Evolutionary conservation across 2,797 vertebrate genomes (phyloP).

Genomic region (Chaetodon trifasciatus): DNA sequence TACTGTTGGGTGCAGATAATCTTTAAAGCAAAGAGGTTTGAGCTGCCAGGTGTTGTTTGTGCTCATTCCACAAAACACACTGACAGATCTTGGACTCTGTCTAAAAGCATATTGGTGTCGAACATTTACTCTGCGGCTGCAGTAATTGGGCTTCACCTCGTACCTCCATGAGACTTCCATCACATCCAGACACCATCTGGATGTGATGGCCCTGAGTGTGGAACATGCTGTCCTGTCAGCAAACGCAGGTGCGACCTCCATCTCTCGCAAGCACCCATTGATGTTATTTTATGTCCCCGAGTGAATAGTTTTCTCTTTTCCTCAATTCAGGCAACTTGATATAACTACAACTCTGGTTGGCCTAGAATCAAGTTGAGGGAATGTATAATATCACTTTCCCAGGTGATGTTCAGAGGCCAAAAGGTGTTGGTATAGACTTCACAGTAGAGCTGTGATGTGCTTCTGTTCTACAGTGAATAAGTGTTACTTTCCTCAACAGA

Average conservation of each 20-base stretch:
- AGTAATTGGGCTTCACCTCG: constrained; percentile 50
- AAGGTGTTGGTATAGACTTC: constrained; percentile 29
- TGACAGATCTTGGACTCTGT: constrained; percentile 41
- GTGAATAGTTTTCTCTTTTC: constrained; percentile 5
- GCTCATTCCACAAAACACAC: constrained; percentile 43
- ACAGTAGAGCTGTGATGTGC: constrained; percentile 15
- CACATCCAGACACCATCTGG: constrained; percentile 53
- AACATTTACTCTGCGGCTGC: constrained; percentile 45
- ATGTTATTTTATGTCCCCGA: constrained; percentile 30
- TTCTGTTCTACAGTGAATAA: constrained; percentile 12
- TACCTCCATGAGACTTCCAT: constrained; percentile 38
- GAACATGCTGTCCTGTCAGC: constrained; percentile 55
- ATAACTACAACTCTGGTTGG: background rate
- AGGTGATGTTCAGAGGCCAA: constrained; percentile 11
- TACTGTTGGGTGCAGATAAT: constrained; percentile 1
- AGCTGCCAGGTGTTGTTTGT: constrained; percentile 51
- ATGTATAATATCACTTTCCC: constrained; percentile 6
- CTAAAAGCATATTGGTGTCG: constrained; percentile 46
- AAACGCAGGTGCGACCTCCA: constrained; percentile 66
- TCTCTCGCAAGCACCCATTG: constrained; percentile 26
- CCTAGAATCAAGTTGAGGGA: constrained; percentile 24
- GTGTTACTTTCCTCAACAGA: constrained; percentile 15
- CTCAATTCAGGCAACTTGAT: constrained; percentile 18
- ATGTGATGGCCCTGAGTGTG: constrained; percentile 47
- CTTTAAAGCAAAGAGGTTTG: constrained; percentile 28